Evolutionary conservation across 2,797 vertebrate species (phyloP).

Genomic region (Hyperoplus immaculatus): DNA sequence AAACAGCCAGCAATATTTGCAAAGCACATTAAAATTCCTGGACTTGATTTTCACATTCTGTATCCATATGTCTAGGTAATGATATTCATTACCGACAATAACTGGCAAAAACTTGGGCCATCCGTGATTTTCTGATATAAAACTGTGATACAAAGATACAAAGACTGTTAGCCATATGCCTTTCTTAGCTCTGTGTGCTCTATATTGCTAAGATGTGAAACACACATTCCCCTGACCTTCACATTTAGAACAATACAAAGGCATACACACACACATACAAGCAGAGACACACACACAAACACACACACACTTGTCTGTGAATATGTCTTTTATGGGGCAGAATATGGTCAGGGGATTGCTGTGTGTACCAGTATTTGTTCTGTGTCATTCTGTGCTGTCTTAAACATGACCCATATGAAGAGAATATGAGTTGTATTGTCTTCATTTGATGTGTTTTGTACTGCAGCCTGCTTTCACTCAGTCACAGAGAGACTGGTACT

Average conservation of each 20-base stretch:
- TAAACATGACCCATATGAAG: conserved; percentile 78
- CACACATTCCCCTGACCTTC: conserved; percentile 57
- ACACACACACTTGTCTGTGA: conserved; percentile 41
- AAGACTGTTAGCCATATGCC: conserved; percentile 86
- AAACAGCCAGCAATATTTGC: conserved; percentile 60
- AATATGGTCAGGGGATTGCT: conserved; percentile 55
- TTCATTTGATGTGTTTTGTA: conserved; percentile 42
- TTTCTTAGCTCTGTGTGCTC: conserved; percentile 77
- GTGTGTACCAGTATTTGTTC: conserved; percentile 72
- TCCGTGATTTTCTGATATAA: conserved; percentile 63
- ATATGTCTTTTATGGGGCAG: conserved; percentile 45
- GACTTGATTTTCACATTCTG: conserved; percentile 49
- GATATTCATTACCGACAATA: conserved; percentile 44
- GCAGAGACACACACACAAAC: conserved; percentile 16
- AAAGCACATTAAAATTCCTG: conserved; percentile 53
- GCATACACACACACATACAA: conserved; percentile 12
- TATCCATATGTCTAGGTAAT: conserved; percentile 34
- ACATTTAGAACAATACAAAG: conserved; percentile 47
- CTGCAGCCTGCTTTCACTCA: conserved; percentile 27
- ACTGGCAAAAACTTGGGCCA: conserved; percentile 56
- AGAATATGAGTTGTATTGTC: conserved; percentile 63
- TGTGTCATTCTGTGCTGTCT: conserved; percentile 71
- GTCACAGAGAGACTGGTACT: conserved; percentile 4
- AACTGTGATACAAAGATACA: conserved; percentile 76
- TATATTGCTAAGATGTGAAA: conserved; percentile 71